Evolutionary conservation across 2,888 invertebrate genomes (phyloP).

Genomic region (Imbricaverruca yamaguchii): DNA sequence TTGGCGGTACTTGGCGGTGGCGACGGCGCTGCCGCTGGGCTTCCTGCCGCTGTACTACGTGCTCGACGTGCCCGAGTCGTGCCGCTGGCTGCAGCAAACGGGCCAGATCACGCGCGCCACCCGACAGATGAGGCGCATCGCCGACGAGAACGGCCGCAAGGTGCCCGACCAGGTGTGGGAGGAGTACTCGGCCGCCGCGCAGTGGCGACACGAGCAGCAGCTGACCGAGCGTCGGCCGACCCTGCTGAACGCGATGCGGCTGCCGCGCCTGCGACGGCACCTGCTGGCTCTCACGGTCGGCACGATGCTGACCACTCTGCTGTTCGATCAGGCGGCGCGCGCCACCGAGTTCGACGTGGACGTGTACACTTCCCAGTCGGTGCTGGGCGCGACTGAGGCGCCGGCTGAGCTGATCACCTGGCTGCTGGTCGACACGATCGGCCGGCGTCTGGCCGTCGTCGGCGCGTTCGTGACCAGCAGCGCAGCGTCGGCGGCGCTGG

Average conservation of each 20-base stretch:
- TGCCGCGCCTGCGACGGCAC: background rate
- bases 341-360: constrained; percentile 59
- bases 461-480: too few species aligned
- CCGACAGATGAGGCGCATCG: constrained; percentile 67
- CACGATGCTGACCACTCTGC: background rate
- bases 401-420: constrained; percentile 29
- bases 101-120: constrained; percentile 72
- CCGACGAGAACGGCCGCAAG: constrained; percentile 65
- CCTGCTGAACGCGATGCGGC: background rate
- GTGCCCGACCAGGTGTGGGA: constrained; percentile 65
- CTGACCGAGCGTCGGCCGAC: background rate
- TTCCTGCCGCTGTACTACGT: constrained; percentile 9
- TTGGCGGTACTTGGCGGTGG: constrained; percentile 67
- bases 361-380: constrained; percentile 28
- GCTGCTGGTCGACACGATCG: constrained; percentile 27
- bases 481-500: background rate
- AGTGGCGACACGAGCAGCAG: background rate
- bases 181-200: constrained; percentile 56
- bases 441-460: constrained; percentile 25
- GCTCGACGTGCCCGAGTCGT: constrained; percentile 41
- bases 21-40: constrained; percentile 66
- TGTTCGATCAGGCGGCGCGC: constrained; percentile 48
- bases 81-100: constrained; percentile 78
- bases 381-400: constrained; percentile 28
- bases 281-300: background rate